Base-by-base conservation (phyloP, 1,140 invertebrate species). In the Brachionus paranguensis region DNA sequence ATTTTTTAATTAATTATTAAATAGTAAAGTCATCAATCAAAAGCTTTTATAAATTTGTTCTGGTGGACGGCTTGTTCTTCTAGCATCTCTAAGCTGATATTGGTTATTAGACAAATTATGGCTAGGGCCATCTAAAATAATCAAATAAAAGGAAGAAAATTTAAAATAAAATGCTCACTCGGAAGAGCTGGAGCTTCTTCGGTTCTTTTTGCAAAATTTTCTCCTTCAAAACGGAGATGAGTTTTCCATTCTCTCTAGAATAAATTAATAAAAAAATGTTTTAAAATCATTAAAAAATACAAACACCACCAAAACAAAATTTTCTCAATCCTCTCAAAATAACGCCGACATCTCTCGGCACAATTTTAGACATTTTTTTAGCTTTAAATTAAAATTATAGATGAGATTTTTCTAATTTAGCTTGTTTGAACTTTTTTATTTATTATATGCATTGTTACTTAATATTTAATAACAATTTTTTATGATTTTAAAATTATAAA, bases 191-290 rank as follows among this genome's bases (percentile, higher is more conserved):
- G n/a, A 12, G 20, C 1, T 20, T 27, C 27, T 11, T 81, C 37
- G 7, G 1, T 24, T 81, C 78, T 60, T 37, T 8, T 11, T 41
- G 78, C n/a, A 47, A 81, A 81, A 41, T 60, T 64, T 27, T 64
- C 6, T n/a, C 43, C 78, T 37, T 81, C 78, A n/a, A 81, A 81
- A 37, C 78, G 78, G 6, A 81, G n/a, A 68, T 81, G 78, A 3
- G 78, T 81, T 64, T 81, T 43, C 33, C 33, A 68, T 37, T 81
- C 78, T 64, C 78, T 41, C 78, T 81, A 53, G 1, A 64, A 53
- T 27, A 17, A 17, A 20, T 24, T 43, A 81, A 47, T 24, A 12
- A 37, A 81, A 37, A 5, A 41, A 64, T 45, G n/a, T 37, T n/a
- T 47, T 4, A 47, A 17, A 60, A 81, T 47, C 33, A 79, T n/a